phyloP scores from a whole-genome alignment of 2,888 invertebrate species.

The Acrobasis repandana region DNA sequence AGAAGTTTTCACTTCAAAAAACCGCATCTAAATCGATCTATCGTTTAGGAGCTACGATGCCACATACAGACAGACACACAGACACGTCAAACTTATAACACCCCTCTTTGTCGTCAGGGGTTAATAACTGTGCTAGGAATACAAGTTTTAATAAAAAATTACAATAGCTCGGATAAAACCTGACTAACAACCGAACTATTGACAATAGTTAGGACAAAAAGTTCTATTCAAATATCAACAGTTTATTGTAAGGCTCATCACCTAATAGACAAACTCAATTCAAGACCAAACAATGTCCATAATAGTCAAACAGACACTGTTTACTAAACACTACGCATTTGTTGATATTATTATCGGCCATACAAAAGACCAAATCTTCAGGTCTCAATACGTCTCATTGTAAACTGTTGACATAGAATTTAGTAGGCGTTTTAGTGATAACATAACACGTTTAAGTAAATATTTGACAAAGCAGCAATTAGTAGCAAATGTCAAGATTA shows the following conservation, averaged over 20 bases:
- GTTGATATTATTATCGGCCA: conserved; percentile 13
- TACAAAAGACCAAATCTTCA: neutral
- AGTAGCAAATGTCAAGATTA: no score
- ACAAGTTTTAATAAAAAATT: no score
- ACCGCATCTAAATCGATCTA: no score
- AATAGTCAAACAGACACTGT: conserved; percentile 9
- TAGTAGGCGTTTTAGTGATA: conserved; percentile 11
- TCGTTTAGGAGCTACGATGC: no score
- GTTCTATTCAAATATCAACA: neutral
- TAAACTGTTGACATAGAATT: conserved; percentile 6
- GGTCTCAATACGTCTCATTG: neutral
- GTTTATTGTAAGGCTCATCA: conserved; percentile 5
- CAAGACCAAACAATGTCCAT: conserved; percentile 6
- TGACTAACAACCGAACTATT: no score
- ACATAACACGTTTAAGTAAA: neutral
- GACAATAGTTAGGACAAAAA: neutral
- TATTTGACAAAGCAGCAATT: neutral
- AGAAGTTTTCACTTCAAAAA: no score
- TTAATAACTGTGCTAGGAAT: no score
- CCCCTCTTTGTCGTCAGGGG: no score
- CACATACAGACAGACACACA: no score
- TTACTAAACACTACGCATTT: conserved; percentile 13
- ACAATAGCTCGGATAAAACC: no score
- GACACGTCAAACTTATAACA: no score
- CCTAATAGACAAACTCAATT: neutral